Base-by-base conservation (phyloP, 2,888 invertebrate species). In the Agonum fuliginosum region DNA sequence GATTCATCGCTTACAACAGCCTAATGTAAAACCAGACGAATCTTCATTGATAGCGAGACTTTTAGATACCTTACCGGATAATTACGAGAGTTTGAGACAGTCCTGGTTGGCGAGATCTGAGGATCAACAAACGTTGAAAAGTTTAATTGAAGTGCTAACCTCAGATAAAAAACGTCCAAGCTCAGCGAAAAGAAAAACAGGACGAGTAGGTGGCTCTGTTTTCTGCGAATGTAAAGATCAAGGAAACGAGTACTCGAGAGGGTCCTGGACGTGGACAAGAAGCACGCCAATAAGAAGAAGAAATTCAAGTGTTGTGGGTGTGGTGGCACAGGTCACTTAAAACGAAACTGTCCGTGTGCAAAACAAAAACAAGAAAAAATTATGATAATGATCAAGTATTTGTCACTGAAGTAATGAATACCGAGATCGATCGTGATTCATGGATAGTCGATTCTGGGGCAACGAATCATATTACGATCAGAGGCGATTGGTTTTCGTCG, bases 11-110 rank as follows among this genome's bases (percentile, higher is more conserved):
- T 62, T 73, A 48, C 73, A 62, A 20, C 58, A 77, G 65, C 20
- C 48, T 10, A 77, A 71, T n/a, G 77, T 71, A 12, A 77, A 77
- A 24, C 78, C 71, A 19, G 78, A 72, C 14, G 27, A 72, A 14
- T 72, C 34, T 4, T 72, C 71, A 1, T 12, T 72, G 10, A 71
- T 72, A 8, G 48, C 43, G 14, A 75, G 46, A 5, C 24, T 69
- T 1, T 69, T 76, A 27, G 76, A 76, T 30, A 69, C 41, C 17
- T 37, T 69, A 75, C 62, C 20, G 54, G 30, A 70, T 12, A n/a
- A n/a, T n/a, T n/a, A n/a, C n/a, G n/a, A n/a, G n/a, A n/a, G 77
- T 24, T 30, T 78, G 1, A 34, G 48, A n/a, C 65, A 73, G 48
- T 62, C 72, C 2, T 48, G 20, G 48, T 48, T 19, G 48, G 48